Percentiles rank a stretch among this genome's conserved stretches.
Evolutionary conservation across 2,888 invertebrate species (phyloP).

Genomic region (Apamea monoglypha): DNA sequence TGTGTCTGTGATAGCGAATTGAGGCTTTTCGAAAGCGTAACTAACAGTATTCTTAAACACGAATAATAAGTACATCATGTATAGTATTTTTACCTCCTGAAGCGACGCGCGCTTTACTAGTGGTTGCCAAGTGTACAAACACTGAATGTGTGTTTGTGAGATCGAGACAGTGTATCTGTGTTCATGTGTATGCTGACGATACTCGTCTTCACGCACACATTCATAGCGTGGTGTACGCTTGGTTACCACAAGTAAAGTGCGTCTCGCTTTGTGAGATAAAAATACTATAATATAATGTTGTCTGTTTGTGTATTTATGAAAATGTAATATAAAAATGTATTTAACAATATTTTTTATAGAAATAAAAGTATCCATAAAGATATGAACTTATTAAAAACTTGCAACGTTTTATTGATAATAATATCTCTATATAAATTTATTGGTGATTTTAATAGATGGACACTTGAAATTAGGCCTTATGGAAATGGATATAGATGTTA

Average conservation of each 20-base stretch:
- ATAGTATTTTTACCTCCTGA: neutral
- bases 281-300: slow-evolving; percentile 62
- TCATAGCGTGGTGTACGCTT: neutral
- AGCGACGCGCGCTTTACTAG: neutral
- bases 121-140: neutral
- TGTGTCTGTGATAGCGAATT: slow-evolving; percentile 87
- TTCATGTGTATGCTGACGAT: neutral
- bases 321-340: slow-evolving; percentile 74
- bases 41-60: slow-evolving; percentile 85
- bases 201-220: neutral
- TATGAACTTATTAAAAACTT: slow-evolving; percentile 57
- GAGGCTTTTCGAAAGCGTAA: slow-evolving; percentile 83
- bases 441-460: slow-evolving; percentile 48
- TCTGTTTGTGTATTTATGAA: slow-evolving; percentile 70
- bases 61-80: slow-evolving; percentile 72
- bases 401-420: slow-evolving; percentile 56
- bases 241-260: neutral
- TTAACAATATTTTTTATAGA: slow-evolving; percentile 72
- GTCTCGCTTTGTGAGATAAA: neutral
- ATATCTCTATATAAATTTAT: slow-evolving; percentile 49
- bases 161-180: neutral
- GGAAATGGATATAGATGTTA: slow-evolving; percentile 65
- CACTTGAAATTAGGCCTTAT: slow-evolving; percentile 70
- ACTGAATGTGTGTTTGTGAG: neutral
- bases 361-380: slow-evolving; percentile 59